phyloP scores from a whole-genome alignment of 1,140 invertebrate species.

The Holotrichia oblita region DNA sequence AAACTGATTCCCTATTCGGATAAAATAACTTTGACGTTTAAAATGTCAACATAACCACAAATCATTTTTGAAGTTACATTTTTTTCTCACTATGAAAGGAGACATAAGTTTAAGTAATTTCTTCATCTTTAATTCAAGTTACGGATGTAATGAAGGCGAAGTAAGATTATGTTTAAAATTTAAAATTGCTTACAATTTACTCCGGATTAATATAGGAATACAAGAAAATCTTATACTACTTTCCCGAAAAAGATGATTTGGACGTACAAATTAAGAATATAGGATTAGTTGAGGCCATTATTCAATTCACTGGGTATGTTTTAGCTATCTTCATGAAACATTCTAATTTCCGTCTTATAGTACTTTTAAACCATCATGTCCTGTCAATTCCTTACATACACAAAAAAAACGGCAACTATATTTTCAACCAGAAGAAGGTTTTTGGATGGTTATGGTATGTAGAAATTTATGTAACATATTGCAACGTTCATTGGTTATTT shows the following conservation, averaged over 20 bases:
- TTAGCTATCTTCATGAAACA: no score
- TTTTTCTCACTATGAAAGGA: slow-evolving; percentile 41
- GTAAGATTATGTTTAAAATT: slow-evolving; percentile 45
- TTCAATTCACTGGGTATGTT: slow-evolving; percentile 89
- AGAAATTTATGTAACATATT: not conserved
- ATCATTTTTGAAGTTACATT: not conserved
- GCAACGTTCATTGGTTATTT: slow-evolving; percentile 50
- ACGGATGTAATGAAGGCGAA: slow-evolving; percentile 54
- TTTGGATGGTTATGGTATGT: slow-evolving; percentile 91
- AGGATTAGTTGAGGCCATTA: slow-evolving; percentile 90
- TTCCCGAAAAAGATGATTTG: slow-evolving; percentile 78
- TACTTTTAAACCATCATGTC: slow-evolving; percentile 82
- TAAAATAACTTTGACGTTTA: not conserved
- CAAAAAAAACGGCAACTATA: slow-evolving; percentile 89
- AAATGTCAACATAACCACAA: slow-evolving; percentile 20
- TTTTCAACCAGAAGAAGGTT: slow-evolving; percentile 84
- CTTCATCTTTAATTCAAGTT: slow-evolving; percentile 55
- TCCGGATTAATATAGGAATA: slow-evolving; percentile 75
- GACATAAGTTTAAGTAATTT: slow-evolving; percentile 55
- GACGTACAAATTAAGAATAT: slow-evolving; percentile 90
- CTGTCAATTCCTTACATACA: slow-evolving; percentile 87
- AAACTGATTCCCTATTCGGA: no score
- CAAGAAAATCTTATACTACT: slow-evolving; percentile 89
- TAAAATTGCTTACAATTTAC: slow-evolving; percentile 37
- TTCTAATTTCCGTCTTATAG: slow-evolving; percentile 65